Conservation (phyloP, 2,797 vertebrate genomes). For the Ciconia nigra region DNA sequence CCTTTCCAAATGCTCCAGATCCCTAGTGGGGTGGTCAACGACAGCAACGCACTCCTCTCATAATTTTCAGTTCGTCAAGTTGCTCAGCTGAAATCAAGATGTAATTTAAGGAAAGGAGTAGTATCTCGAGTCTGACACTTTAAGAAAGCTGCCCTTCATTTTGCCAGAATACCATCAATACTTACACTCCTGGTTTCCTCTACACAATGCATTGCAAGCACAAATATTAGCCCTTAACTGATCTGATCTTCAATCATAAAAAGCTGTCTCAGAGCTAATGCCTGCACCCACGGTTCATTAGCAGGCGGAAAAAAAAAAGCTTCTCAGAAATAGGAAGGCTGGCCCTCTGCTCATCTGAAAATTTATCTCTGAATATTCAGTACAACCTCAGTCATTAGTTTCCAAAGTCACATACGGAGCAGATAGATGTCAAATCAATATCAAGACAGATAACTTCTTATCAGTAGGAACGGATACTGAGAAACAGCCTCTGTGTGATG, state of each 20-base stretch:
- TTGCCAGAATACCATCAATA: background rate
- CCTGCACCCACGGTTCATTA: constrained; percentile 59
- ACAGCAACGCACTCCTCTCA: background rate
- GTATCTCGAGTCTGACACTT: background rate
- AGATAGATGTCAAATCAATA: constrained; percentile 76
- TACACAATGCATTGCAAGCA: background rate
- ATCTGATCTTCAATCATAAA: constrained; percentile 53
- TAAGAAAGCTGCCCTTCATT: background rate
- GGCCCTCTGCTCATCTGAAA: constrained; percentile 52
- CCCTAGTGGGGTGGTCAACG: background rate
- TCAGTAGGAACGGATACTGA: constrained; percentile 59
- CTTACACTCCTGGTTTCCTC: background rate
- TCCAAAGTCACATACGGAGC: constrained; percentile 65
- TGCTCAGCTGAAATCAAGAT: background rate
- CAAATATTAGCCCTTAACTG: constrained; percentile 45
- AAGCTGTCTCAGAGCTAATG: constrained; percentile 54
- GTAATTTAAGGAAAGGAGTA: background rate
- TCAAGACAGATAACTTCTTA: constrained; percentile 70
- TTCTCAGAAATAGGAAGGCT: constrained; percentile 54
- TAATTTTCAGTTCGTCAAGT: background rate
- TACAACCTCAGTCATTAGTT: constrained; percentile 63
- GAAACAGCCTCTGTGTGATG: constrained; percentile 52
- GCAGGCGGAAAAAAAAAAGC: background rate
- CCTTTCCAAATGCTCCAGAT: background rate
- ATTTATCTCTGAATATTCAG: constrained; percentile 66